Evolutionary conservation across 64 coral and sea anemone species (phyloP).

Genomic region (Stichodactyla mertensii): DNA sequence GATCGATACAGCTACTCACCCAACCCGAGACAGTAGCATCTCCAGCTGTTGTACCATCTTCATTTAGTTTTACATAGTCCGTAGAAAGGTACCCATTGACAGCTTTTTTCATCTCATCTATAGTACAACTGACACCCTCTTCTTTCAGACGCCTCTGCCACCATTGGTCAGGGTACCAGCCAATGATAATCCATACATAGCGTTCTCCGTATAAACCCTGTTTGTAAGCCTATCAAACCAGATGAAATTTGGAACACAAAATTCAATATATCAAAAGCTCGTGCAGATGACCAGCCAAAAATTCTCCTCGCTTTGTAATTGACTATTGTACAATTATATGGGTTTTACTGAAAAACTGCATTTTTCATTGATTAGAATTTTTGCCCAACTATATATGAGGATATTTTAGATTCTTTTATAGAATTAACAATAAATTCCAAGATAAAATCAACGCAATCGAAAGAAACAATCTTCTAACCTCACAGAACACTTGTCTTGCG

Average conservation of each 20-base stretch:
- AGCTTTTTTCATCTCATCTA: conserved; percentile 37
- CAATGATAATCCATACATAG: conserved; percentile 77
- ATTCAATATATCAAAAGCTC: no score
- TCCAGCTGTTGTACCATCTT: conserved; percentile 11
- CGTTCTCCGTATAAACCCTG: conserved; percentile 59
- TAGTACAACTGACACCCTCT: conserved; percentile 27
- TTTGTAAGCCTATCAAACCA: conserved; percentile 44
- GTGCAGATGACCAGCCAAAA: no score
- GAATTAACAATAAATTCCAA: no score
- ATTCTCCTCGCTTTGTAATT: no score
- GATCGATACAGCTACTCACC: conserved; percentile 18
- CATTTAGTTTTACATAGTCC: conserved; percentile 28
- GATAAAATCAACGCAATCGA: not conserved
- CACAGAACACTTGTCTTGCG: conserved; percentile 56
- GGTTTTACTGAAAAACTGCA: no score
- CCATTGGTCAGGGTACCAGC: conserved; percentile 69
- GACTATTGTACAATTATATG: no score
- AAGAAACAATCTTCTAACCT: conserved; percentile 8
- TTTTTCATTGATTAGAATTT: no score
- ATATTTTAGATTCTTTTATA: no score
- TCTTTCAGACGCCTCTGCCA: conserved; percentile 20
- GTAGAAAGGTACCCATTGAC: conserved; percentile 48
- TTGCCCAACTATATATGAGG: no score
- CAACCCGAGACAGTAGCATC: conserved; percentile 15
- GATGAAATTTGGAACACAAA: not conserved